Evolutionary conservation across 2,888 invertebrate species (phyloP), one percentile per base, ranked within the genome.

Genomic region (Cryptosula pallasiana): DNA sequence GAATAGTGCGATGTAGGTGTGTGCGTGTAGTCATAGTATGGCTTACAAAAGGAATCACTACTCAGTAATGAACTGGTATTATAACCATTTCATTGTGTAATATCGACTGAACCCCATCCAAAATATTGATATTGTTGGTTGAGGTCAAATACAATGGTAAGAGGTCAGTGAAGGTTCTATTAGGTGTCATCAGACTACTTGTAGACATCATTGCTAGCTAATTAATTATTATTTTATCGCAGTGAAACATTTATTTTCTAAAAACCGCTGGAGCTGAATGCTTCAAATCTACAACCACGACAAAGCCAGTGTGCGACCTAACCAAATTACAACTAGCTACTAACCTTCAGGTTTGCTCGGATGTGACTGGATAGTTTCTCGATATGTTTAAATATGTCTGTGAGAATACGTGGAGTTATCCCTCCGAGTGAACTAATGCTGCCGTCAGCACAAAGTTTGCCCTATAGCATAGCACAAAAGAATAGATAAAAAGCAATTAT

Each of bases 381-480:
- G 13, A 63, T 34, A 32, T 63, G 63, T 9, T 63, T 27, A 63
- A 63, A 63, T 63, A 63, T 63, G 32, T 63, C 63, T 9, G 32
- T 32, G 3, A 63, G 13, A 13, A 63, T 63, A 16, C 63, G 25
- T 2, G 63, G 63, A 63, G 63, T 63, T 25, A 63, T 25, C 9
- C 63, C 63, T 3, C 63, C 3, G 25, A 29, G 25, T 13, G 63
- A 45, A 45, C 45, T 13, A 45, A 20, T 13, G 45, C 45, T 45
- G n/a, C n/a, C n/a, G n/a, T n/a, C n/a, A 5, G 45, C 45, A 45
- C 45, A 20, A 5, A 45, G 5, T 5, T 45, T 20, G 20, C 45
- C 45, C 45, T 45, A 20, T 45, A 45, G 20, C 5, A 45, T 45
- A n/a, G n/a, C n/a, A 20, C 20, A 20, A 20, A 45, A 45, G 20